Evolutionary conservation across 2,113 vertebrate species (phyloP).

Genomic region (Anseranas semipalmata): DNA sequence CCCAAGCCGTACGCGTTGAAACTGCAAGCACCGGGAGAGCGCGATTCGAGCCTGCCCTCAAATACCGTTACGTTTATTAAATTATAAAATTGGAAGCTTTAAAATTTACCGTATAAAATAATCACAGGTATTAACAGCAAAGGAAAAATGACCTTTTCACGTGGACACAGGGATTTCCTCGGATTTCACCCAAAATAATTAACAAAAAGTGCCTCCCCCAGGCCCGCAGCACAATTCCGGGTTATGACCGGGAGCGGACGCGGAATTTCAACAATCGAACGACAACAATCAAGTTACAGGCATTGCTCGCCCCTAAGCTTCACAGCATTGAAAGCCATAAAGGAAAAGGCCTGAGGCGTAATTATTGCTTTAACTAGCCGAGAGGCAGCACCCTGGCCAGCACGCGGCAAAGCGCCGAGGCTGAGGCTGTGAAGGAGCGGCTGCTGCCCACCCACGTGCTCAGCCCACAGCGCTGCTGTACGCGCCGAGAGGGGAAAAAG

Average conservation of each 20-base stretch:
- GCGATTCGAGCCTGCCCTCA: background rate
- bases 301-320: background rate
- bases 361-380: slow-evolving; percentile 48
- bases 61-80: slow-evolving; percentile 19
- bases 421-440: background rate
- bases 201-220: background rate
- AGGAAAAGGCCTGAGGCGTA: background rate
- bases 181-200: background rate
- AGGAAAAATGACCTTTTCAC: background rate
- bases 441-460: background rate
- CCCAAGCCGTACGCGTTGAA: background rate
- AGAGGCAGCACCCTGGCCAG: background rate
- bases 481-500: background rate
- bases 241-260: background rate
- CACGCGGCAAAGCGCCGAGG: background rate
- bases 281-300: background rate
- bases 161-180: background rate
- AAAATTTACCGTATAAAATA: slow-evolving; percentile 47
- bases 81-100: slow-evolving; percentile 15
- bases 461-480: background rate
- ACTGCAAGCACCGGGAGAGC: background rate
- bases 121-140: slow-evolving; percentile 27
- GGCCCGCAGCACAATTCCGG: background rate
- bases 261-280: background rate
- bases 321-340: background rate